Percentiles rank a stretch among this genome's conserved stretches.
phyloP scores from a whole-genome alignment of 2,888 invertebrate species.

The Agonum fuliginosum region DNA sequence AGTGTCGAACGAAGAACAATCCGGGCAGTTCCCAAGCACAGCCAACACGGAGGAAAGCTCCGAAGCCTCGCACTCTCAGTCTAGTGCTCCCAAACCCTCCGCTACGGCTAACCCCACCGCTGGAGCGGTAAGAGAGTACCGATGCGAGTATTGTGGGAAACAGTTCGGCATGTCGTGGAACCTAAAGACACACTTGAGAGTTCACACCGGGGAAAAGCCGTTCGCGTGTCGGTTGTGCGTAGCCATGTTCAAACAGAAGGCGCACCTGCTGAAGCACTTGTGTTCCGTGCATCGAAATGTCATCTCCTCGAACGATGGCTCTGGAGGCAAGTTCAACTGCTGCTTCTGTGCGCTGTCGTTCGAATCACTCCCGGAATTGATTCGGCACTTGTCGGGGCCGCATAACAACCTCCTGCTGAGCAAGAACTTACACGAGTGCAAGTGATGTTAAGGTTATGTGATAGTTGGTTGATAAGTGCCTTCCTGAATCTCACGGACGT shows the following conservation, averaged over 20 bases:
- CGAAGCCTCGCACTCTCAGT: slow-evolving; percentile 56
- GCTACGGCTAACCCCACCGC: slow-evolving; percentile 65
- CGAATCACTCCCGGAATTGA: slow-evolving; percentile 89
- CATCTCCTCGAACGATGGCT: slow-evolving; percentile 87
- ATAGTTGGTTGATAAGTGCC: slow-evolving; percentile 67
- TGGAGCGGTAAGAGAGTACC: slow-evolving; percentile 85
- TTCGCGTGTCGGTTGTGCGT: slow-evolving; percentile 92
- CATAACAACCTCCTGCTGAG: slow-evolving; percentile 91
- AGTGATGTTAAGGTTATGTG: slow-evolving; percentile 65
- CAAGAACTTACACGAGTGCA: slow-evolving; percentile 88
- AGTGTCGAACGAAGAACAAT: slow-evolving; percentile 62
- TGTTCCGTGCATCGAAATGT: slow-evolving; percentile 93
- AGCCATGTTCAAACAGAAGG: slow-evolving; percentile 94
- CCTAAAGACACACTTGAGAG: slow-evolving; percentile 90
- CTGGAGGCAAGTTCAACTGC: slow-evolving; percentile 86
- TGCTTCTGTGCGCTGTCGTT: slow-evolving; percentile 92
- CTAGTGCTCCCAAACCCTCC: neutral
- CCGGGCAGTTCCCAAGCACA: slow-evolving; percentile 63
- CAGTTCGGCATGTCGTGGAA: slow-evolving; percentile 96
- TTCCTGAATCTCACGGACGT: slow-evolving; percentile 64
- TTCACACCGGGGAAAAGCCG: slow-evolving; percentile 92
- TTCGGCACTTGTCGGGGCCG: slow-evolving; percentile 90
- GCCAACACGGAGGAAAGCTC: slow-evolving; percentile 61
- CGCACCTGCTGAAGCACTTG: slow-evolving; percentile 89
- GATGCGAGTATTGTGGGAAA: slow-evolving; percentile 92